Evolutionary conservation across 2,797 vertebrate genomes (phyloP).

Genomic region (Glyptemys insculpta): DNA sequence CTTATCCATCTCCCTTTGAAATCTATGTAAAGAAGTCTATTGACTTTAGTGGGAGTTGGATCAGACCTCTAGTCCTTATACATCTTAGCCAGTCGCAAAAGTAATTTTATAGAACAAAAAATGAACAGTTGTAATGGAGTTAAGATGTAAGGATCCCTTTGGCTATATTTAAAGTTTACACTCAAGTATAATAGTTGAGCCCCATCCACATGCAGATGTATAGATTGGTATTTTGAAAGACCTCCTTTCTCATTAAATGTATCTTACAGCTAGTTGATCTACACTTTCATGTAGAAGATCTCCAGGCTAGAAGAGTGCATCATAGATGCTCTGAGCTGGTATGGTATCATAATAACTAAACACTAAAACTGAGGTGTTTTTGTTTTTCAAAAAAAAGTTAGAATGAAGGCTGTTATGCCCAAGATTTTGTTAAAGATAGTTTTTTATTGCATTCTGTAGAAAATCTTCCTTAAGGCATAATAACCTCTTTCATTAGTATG

Average conservation of each 20-base stretch:
- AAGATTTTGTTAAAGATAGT: background rate
- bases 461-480: background rate
- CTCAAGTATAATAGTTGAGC: background rate
- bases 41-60: background rate
- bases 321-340: accelerated
- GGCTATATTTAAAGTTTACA: background rate
- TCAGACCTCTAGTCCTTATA: background rate
- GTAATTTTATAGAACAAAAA: background rate
- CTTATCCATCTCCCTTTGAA: background rate
- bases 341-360: background rate
- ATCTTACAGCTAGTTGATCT: background rate
- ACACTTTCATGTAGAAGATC: background rate
- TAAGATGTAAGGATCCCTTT: accelerated
- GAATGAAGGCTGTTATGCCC: background rate
- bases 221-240: background rate
- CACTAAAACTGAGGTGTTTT: background rate
- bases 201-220: background rate
- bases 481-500: background rate
- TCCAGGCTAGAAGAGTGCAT: background rate
- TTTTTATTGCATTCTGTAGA: background rate
- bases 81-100: background rate
- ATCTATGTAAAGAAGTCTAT: background rate
- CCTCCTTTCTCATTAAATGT: background rate
- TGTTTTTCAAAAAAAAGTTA: background rate
- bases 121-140: background rate